These are phyloP conservation scores for Entomyzon cyanotis DNA, from an alignment of 2,113 vertebrate species.

Conservation along the genomic window DNA sequence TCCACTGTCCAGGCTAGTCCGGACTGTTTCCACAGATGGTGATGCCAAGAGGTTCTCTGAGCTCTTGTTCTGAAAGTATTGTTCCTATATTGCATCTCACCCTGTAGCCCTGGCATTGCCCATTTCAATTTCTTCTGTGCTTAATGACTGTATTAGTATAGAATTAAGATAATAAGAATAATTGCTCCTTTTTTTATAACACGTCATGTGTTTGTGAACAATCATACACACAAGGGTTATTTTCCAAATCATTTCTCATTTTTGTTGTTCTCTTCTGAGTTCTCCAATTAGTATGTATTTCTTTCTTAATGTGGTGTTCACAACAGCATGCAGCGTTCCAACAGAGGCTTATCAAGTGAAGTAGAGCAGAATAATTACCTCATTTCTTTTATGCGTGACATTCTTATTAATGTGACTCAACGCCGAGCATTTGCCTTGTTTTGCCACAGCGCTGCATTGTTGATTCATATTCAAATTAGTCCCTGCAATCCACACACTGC, in stretches of 20 bases:
- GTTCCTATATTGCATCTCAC: not conserved
- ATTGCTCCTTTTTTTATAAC: not conserved
- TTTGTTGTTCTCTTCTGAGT: conserved; percentile 25
- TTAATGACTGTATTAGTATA: not conserved
- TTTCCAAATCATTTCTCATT: conserved; percentile 31
- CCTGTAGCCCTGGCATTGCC: not conserved
- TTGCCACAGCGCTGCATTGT: conserved; percentile 50
- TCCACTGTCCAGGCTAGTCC: not conserved
- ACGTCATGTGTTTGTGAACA: conserved; percentile 33
- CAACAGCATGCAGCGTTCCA: conserved; percentile 26
- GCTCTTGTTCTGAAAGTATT: not conserved
- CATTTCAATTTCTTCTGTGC: not conserved
- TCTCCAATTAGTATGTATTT: conserved; percentile 48
- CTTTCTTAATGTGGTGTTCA: conserved; percentile 8
- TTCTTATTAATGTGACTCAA: conserved; percentile 53
- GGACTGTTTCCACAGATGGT: not conserved
- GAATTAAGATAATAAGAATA: conserved; percentile 42
- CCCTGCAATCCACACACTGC: not conserved
- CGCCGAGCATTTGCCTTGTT: conserved; percentile 23
- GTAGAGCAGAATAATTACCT: conserved; percentile 70
- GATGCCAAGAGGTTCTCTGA: not conserved
- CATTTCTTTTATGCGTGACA: conserved; percentile 54
- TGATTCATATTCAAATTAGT: conserved; percentile 41
- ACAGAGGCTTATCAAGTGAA: conserved; percentile 61
- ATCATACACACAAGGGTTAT: not conserved